phyloP scores from a whole-genome alignment of 2,113 vertebrate species.

The Strix aluco region DNA sequence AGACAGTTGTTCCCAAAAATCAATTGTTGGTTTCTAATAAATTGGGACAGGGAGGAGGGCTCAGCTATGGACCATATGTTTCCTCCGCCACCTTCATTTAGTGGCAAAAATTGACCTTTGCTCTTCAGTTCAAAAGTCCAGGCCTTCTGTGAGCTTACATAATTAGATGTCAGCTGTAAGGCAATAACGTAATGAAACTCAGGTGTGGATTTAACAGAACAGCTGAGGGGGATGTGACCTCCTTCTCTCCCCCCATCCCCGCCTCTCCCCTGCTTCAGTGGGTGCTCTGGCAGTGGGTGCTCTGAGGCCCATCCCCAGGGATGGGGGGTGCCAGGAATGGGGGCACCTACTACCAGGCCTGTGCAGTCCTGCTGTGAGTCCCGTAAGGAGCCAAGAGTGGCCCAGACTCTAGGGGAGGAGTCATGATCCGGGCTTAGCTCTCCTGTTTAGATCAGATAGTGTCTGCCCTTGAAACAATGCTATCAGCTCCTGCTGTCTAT shows the following conservation, averaged over 20 bases:
- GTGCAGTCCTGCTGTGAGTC: not conserved
- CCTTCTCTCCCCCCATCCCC: not conserved
- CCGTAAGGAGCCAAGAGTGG: not conserved
- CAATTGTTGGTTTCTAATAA: not conserved
- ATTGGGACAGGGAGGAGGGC: not conserved
- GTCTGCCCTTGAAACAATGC: not conserved
- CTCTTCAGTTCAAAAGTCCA: constrained; percentile 26
- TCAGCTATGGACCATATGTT: constrained; percentile 3
- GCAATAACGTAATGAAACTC: constrained; percentile 8
- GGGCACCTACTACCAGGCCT: accelerated
- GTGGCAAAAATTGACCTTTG: constrained; percentile 45
- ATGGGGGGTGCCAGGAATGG: not conserved
- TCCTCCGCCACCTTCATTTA: constrained; percentile 43
- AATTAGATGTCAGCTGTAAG: constrained; percentile 33
- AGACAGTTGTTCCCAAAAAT: not conserved
- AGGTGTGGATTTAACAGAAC: constrained; percentile 18
- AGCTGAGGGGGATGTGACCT: not conserved
- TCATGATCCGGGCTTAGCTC: not conserved
- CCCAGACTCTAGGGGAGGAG: not conserved
- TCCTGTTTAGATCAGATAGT: not conserved
- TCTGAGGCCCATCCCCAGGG: not conserved
- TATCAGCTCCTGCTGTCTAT: not conserved
- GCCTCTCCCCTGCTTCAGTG: not conserved
- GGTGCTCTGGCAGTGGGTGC: too few species aligned
- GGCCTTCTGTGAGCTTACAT: constrained; percentile 28